Conservation (phyloP, 2,113 vertebrate genomes). For the Pomatostomus ruficeps region DNA sequence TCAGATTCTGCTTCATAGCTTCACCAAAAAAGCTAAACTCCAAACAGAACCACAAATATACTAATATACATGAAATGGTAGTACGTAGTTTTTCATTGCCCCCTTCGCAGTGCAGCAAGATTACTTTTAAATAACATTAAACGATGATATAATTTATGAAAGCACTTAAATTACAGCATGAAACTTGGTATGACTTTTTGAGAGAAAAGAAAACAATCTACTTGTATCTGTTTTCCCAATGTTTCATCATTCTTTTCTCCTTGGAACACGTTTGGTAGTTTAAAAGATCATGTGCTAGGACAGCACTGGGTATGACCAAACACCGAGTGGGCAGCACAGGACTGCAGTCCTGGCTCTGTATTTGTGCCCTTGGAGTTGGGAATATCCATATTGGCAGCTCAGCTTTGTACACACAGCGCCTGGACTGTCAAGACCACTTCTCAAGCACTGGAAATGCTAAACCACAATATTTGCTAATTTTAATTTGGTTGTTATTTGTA, state of each 20-base stretch:
- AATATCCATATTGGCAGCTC: not conserved
- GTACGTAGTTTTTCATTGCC: not conserved
- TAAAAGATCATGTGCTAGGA: not conserved
- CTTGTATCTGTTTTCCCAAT: not conserved
- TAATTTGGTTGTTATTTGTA: not conserved
- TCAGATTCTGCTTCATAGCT: not conserved
- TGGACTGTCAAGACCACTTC: not conserved
- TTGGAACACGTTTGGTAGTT: not conserved
- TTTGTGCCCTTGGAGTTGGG: not conserved
- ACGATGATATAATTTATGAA: not conserved
- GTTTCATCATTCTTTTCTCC: not conserved
- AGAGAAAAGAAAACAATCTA: not conserved
- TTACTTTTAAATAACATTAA: not conserved
- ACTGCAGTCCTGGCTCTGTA: not conserved
- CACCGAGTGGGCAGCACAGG: not conserved
- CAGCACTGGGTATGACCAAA: not conserved
- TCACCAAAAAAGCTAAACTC: not conserved
- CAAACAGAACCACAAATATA: not conserved
- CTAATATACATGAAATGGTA: not conserved
- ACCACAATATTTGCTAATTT: not conserved
- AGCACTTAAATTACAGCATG: not conserved
- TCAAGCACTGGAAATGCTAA: not conserved
- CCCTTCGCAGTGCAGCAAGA: not conserved
- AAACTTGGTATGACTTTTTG: not conserved
- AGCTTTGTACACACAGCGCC: not conserved